Conservation (phyloP, 2,888 invertebrate species). For the Drosophila quasianomalipes region DNA sequence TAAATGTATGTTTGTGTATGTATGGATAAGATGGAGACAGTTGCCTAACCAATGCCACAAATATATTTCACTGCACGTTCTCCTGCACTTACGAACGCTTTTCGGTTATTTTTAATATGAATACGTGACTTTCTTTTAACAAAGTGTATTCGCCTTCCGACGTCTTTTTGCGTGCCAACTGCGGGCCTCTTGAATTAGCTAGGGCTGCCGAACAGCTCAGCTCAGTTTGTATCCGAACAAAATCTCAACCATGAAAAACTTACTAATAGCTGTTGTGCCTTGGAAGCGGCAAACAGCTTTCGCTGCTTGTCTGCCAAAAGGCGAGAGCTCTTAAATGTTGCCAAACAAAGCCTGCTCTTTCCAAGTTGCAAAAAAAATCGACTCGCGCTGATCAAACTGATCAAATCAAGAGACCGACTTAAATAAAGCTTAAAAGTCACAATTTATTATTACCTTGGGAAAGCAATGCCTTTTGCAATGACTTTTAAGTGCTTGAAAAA, state of each 20-base stretch:
- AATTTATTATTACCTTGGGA: not conserved
- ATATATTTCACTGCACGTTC: constrained; percentile 77
- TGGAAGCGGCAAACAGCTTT: not conserved
- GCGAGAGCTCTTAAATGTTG: not conserved
- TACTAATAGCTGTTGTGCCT: not conserved
- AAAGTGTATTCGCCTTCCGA: constrained; percentile 43
- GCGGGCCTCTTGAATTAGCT: not conserved
- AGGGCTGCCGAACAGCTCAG: constrained; percentile 15
- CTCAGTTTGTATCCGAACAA: not conserved
- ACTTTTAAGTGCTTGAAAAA: not conserved
- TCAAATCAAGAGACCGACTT: not conserved
- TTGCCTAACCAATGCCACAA: constrained; percentile 38
- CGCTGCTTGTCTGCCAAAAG: not conserved
- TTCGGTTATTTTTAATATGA: constrained; percentile 78
- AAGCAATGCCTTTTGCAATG: not conserved
- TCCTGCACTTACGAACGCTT: constrained; percentile 76
- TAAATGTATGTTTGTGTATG: not conserved
- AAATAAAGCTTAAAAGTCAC: not conserved
- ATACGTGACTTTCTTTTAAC: constrained; percentile 71
- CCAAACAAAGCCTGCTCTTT: not conserved
- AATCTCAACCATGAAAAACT: not conserved
- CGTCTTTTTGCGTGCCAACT: constrained; percentile 21
- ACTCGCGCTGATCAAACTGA: not conserved
- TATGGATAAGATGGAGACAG: not conserved
- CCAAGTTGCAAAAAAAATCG: not conserved